Evolutionary conservation across 2,797 vertebrate genomes (phyloP).

Genomic region (Buceros bicornis): DNA sequence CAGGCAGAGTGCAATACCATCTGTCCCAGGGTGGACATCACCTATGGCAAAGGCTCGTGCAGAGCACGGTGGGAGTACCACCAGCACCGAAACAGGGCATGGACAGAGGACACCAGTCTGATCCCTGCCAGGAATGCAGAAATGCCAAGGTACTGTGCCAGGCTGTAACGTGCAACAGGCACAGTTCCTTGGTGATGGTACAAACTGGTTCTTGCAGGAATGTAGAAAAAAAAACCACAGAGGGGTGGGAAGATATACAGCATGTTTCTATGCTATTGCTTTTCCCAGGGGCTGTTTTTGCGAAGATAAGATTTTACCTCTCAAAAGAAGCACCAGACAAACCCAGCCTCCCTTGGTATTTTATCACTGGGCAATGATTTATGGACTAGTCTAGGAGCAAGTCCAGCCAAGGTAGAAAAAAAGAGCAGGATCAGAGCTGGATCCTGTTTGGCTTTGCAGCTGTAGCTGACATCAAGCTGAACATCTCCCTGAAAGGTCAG

Average conservation of each 20-base stretch:
- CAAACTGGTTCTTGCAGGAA: background rate
- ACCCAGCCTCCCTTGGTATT: background rate
- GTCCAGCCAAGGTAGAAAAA: background rate
- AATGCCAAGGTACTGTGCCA: background rate
- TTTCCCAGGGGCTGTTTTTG: background rate
- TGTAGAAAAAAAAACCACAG: fast-evolving
- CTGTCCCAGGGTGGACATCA: background rate
- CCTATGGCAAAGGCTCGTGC: background rate
- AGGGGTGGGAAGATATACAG: background rate
- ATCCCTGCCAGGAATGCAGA: background rate
- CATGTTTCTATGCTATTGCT: background rate
- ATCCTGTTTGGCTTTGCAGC: background rate
- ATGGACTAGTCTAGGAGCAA: background rate
- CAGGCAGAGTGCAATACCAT: background rate
- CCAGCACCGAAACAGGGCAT: background rate
- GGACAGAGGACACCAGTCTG: background rate
- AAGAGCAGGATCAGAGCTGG: background rate
- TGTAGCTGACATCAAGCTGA: background rate
- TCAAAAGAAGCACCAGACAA: background rate
- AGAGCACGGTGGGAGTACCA: background rate
- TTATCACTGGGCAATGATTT: constrained; percentile 24
- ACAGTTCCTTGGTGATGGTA: background rate
- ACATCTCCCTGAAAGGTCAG: background rate
- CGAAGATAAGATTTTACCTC: constrained; percentile 13
- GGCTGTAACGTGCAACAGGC: background rate